These are phyloP conservation scores for Oophaga pumilio DNA, from an alignment of 2,113 vertebrate species.

Conservation along the genomic window DNA sequence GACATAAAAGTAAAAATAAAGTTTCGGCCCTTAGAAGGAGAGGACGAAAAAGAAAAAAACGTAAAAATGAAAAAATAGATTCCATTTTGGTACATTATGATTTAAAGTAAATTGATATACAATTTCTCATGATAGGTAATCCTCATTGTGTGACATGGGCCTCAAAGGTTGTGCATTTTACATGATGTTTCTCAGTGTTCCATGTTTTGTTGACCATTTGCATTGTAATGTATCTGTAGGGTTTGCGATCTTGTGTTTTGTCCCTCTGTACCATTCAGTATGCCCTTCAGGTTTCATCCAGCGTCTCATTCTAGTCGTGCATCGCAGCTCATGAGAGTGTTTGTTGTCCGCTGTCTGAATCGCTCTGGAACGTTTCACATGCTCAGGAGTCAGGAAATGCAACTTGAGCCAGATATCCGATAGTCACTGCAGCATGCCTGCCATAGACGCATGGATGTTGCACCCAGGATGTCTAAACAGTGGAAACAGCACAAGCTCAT, in stretches of 20 bases:
- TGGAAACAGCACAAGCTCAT: background rate
- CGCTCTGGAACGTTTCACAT: background rate
- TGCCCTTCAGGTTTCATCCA: background rate
- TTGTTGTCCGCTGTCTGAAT: background rate
- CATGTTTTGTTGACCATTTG: background rate
- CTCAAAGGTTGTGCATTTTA: too few relatives aligned
- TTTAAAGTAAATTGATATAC: too few relatives aligned
- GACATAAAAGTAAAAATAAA: too few relatives aligned
- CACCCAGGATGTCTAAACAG: constrained; percentile 1
- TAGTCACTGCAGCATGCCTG: constrained; percentile 20
- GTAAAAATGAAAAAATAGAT: too few relatives aligned
- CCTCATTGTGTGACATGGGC: too few relatives aligned
- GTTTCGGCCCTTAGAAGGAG: too few relatives aligned
- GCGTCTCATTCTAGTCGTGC: background rate
- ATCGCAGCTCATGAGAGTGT: background rate
- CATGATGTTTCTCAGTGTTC: background rate
- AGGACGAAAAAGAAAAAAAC: too few relatives aligned
- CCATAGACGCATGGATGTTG: background rate
- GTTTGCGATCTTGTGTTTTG: background rate
- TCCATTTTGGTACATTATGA: too few relatives aligned
- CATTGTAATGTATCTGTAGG: background rate
- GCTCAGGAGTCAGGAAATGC: constrained; percentile 25
- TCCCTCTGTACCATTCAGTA: too few relatives aligned
- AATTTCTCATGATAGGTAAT: too few relatives aligned
- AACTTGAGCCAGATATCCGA: constrained; percentile 2